These are phyloP conservation scores for Drosophila seguyi DNA, from an alignment of 1,140 invertebrate genomes.

Conservation along the genomic window DNA sequence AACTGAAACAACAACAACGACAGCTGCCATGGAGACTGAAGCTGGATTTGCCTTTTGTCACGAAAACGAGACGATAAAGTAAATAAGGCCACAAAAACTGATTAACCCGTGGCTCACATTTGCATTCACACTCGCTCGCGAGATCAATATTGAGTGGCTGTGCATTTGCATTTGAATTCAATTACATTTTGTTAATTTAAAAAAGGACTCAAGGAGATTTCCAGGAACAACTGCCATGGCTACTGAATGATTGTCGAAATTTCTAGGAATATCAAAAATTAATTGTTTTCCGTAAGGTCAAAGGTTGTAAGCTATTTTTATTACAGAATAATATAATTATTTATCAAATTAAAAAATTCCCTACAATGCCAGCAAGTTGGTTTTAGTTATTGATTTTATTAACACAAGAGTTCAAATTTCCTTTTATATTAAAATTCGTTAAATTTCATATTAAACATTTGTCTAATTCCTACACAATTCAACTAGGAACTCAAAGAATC, in stretches of 20 bases:
- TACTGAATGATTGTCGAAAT: not conserved
- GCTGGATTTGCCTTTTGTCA: conserved; percentile 39
- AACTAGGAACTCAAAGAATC: conserved; percentile 1
- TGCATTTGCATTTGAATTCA: not conserved
- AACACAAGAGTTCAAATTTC: not conserved
- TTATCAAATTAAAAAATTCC: too few relatives aligned
- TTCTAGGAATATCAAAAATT: not conserved
- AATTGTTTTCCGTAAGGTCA: not conserved
- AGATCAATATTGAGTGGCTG: conserved; percentile 8
- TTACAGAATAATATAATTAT: too few relatives aligned
- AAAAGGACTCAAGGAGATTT: not conserved
- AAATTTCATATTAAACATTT: not conserved
- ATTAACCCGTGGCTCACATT: conserved; percentile 25
- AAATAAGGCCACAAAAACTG: conserved; percentile 44
- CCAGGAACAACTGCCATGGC: not conserved
- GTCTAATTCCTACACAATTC: not conserved
- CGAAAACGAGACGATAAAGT: conserved; percentile 36
- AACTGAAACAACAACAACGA: not conserved
- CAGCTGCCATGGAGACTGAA: not conserved
- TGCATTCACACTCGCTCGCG: not conserved
- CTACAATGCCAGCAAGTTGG: too few relatives aligned
- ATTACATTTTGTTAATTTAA: conserved; percentile 10
- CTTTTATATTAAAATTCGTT: not conserved
- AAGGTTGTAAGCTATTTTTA: not conserved
- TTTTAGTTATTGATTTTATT: not conserved